phyloP scores from a whole-genome alignment of 2,113 vertebrate species.

The human (Homo sapiens) region DNA sequence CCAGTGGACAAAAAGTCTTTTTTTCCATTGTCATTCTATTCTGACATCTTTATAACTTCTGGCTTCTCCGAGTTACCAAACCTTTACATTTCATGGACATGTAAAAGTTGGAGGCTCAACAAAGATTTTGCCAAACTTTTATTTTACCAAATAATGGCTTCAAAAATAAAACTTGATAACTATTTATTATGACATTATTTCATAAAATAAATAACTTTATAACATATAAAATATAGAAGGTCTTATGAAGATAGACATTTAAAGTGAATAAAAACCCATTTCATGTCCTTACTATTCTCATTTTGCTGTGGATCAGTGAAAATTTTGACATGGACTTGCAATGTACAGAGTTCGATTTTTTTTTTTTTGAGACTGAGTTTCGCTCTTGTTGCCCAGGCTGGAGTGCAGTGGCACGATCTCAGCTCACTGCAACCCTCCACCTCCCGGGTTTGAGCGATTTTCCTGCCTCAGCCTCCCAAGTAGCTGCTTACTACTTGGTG shows the following conservation, averaged over 20 bases:
- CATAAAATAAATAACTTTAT: not conserved
- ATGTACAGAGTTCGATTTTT: too few species aligned
- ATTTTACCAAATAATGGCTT: not conserved
- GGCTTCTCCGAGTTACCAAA: not conserved
- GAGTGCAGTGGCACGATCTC: too few species aligned
- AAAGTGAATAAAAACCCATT: not conserved
- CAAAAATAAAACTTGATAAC: not conserved
- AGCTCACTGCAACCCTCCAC: too few species aligned
- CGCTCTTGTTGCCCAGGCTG: too few species aligned
- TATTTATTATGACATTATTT: slow-evolving; percentile 9
- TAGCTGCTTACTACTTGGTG: too few species aligned
- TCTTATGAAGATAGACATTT: not conserved
- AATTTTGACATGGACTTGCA: not conserved
- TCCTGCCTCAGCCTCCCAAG: too few species aligned
- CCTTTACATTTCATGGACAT: not conserved
- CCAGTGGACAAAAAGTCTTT: not conserved
- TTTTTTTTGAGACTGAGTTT: too few species aligned
- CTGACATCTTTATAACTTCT: not conserved
- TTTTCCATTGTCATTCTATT: not conserved
- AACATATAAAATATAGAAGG: not conserved
- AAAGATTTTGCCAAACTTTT: not conserved
- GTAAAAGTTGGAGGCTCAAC: not conserved
- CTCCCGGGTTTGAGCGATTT: too few species aligned
- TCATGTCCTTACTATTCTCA: not conserved
- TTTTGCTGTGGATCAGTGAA: not conserved